A percentile compares a stretch with the other conserved stretches of the same genome.
Evolutionary conservation across 2,888 invertebrate species (phyloP).

Genomic region (Abrostola triplasia): DNA sequence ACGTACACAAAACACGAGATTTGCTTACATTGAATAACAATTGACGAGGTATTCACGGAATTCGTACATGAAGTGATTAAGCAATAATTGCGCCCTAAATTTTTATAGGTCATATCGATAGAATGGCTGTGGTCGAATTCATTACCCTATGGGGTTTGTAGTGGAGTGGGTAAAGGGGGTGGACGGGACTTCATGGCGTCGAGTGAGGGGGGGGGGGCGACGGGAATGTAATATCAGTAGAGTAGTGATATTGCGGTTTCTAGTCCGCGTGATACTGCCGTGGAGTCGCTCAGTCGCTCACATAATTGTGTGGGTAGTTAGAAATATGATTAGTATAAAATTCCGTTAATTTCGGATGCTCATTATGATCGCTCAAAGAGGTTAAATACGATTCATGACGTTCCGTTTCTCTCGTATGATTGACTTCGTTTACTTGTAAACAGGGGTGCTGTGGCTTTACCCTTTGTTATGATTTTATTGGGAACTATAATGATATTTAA

Average conservation of each 20-base stretch:
- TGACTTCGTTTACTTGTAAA: neutral
- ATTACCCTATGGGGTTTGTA: constrained; percentile 80
- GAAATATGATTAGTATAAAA: constrained; percentile 45
- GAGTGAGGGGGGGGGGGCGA: constrained; percentile 65
- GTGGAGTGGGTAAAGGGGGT: constrained; percentile 61
- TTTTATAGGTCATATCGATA: constrained; percentile 83
- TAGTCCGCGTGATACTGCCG: constrained; percentile 73
- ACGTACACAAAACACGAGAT: constrained; percentile 36
- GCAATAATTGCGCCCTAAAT: constrained; percentile 78
- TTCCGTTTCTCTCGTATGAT: neutral
- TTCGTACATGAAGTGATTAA: constrained; percentile 69
- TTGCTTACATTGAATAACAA: constrained; percentile 46
- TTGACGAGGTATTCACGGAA: constrained; percentile 50
- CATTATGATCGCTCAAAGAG: neutral
- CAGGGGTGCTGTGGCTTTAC: neutral
- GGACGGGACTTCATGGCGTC: constrained; percentile 80
- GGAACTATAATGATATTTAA: no score
- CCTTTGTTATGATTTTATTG: neutral
- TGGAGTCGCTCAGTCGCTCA: constrained; percentile 60
- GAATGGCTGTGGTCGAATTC: constrained; percentile 80
- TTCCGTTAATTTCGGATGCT: neutral
- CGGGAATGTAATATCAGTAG: constrained; percentile 84
- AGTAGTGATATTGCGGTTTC: constrained; percentile 85
- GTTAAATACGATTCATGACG: neutral
- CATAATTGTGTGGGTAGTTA: constrained; percentile 57